Base-by-base conservation (phyloP, 2,888 invertebrate genomes). In the Rhyacophila evoluta region DNA sequence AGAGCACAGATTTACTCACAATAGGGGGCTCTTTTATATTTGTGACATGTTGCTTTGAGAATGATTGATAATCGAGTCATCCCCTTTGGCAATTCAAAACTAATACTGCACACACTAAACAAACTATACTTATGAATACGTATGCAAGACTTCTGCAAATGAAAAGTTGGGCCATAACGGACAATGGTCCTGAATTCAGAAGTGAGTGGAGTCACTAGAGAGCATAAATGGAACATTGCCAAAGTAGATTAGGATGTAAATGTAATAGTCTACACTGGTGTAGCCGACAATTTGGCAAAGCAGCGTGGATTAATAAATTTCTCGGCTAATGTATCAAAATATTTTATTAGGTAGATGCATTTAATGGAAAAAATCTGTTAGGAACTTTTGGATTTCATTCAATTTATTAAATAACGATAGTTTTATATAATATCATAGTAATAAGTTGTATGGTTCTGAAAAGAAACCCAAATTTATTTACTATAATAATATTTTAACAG, bases 211-310 rank as follows among this genome's bases (percentile, higher is more conserved):
- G 41, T 55, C 25, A 55, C 55, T 55, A 25, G 55, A 55, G 55
- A 55, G 55, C 55, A 55, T 55, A 55, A 19, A 55, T 55, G 55
- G 55, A 55, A 55, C 19, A 55, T 55, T 55, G 55, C 55, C 55
- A 55, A 55, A 55, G 55, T 55, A 55, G 55, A 55, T 55, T 55
- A 55, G 55, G 12, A 25, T 55, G 19, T 25, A 19, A 55, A 55
- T 55, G 55, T 55, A 19, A 55, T 55, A 1, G 55, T 19, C 19
- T 19, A 55, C 55, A 55, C 10, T 19, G 55, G 55, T 55, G 55
- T 25, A 55, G 55, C 19, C 25, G 19, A 19, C 15, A 19, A 8
- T 55, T 10, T 55, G 15, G 55, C 25, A 55, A 41, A 1, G 4
- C 41, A 6, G 8, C 15, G n/a, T 41, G 41, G n/a, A 41, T n/a